These are phyloP conservation scores for Abramis brama DNA, from an alignment of 2,113 vertebrate species.

Conservation along the genomic window DNA sequence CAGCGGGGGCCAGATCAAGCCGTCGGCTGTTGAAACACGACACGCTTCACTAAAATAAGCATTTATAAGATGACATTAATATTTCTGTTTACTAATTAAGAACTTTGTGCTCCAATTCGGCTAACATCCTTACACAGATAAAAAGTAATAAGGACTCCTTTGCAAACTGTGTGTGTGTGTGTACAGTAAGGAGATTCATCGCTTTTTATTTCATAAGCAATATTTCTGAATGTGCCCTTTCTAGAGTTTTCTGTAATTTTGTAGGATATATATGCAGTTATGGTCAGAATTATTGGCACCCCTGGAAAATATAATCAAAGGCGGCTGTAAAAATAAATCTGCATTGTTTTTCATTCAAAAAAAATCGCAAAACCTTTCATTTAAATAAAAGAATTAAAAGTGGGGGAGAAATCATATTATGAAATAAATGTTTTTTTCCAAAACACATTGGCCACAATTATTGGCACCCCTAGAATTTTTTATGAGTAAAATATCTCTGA, in stretches of 20 bases:
- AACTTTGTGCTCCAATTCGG: conserved; percentile 25
- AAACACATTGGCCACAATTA: too few relatives aligned
- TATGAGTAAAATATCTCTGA: too few relatives aligned
- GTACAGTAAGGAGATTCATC: conserved; percentile 9
- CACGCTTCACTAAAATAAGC: conserved; percentile 33
- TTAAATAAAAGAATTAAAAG: too few relatives aligned
- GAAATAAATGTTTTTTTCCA: too few relatives aligned
- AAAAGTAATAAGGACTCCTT: conserved; percentile 17
- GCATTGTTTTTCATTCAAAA: too few relatives aligned
- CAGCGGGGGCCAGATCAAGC: conserved; percentile 7
- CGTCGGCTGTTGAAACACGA: background rate
- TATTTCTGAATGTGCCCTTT: background rate
- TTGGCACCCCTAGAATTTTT: too few relatives aligned
- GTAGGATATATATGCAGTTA: background rate
- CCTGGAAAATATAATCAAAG: too few relatives aligned
- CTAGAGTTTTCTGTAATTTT: background rate
- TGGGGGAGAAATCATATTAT: too few relatives aligned
- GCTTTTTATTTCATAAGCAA: conserved; percentile 26
- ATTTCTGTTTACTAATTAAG: conserved; percentile 43
- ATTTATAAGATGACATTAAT: conserved; percentile 32
- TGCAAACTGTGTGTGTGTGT: background rate
- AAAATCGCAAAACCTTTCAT: too few relatives aligned
- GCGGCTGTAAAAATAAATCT: too few relatives aligned
- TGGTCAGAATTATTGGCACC: too few relatives aligned
- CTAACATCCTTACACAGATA: conserved; percentile 30